Base-by-base conservation (phyloP, 2,797 vertebrate genomes). In the Streptopelia turtur region DNA sequence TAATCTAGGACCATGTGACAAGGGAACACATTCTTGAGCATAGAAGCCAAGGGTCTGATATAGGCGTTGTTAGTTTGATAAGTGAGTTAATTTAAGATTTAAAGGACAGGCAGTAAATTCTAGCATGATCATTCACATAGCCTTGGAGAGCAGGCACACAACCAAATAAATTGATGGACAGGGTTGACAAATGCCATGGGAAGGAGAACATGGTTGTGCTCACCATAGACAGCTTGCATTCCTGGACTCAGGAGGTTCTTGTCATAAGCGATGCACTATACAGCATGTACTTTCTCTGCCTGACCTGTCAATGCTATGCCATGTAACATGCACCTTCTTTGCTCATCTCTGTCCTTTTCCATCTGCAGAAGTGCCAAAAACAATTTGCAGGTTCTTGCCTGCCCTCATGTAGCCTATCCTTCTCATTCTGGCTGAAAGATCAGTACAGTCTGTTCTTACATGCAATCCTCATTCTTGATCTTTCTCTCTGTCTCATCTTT, bases 51-150 rank as follows among this genome's bases (percentile, higher is more conserved):
- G 11, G 30, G 80, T 87, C 88, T 55, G 81, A 89, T 93, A 93
- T 47, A 89, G 86, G 87, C 74, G 59, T 83, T 93, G 85, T 90
- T 94, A 49, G 70, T 50, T 75, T 60, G 85, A 95, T 95, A 94
- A 96, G 87, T 37, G 64, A 96, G 93, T 96, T 96, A 93, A 97
- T 93, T 97, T 95, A 93, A 95, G 93, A 89, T 94, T 93, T 92
- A 94, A 94, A 92, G 90, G 86, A 92, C 94, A 70, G 91, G 94
- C 81, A 87, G 81, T 89, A 85, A 95, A 92, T 94, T 94, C 41
- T 77, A 87, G 45, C 61, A 31, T 76, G 85, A 70, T 94, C 80
- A 78, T 80, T 85, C 60, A 45, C 70, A 30, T 5, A 64, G 41
- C 35, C 63, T 70, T 52, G 33, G 63, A 79, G 90, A 91, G 60